Conservation (phyloP, 2,113 vertebrate species). For the Gobiocypris rarus region DNA sequence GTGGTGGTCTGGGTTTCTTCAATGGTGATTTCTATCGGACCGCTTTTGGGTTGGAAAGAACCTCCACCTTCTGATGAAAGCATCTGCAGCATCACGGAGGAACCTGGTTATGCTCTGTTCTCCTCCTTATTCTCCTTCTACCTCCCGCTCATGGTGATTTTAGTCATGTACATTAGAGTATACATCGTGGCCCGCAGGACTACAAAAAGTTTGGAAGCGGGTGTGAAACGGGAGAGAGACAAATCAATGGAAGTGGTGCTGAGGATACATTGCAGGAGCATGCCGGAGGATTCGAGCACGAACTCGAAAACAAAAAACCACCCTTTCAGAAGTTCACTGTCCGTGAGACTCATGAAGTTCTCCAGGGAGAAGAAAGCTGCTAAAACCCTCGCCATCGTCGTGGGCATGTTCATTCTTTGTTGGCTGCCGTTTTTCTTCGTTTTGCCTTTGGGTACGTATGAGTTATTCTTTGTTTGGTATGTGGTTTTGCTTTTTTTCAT, state of each 20-base stretch:
- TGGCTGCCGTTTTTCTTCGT: conserved; percentile 99
- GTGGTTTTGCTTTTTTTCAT: no score
- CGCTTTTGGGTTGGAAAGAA: conserved; percentile 97
- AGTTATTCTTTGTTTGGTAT: not conserved
- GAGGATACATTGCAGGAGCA: conserved; percentile 90
- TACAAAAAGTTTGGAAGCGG: conserved; percentile 91
- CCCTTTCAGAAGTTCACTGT: conserved; percentile 91
- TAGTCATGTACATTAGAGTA: conserved; percentile 96
- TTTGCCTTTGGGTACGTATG: conserved; percentile 89
- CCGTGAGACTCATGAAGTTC: conserved; percentile 94
- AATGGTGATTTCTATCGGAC: conserved; percentile 93
- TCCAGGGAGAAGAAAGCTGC: conserved; percentile 97
- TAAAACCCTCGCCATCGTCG: conserved; percentile 96
- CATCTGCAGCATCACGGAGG: conserved; percentile 93
- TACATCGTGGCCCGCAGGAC: conserved; percentile 95
- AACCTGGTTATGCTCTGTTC: conserved; percentile 95
- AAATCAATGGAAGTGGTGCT: conserved; percentile 95
- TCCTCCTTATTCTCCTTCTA: conserved; percentile 98
- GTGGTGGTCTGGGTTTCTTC: conserved; percentile 90
- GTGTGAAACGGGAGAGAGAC: conserved; percentile 90
- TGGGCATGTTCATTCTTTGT: conserved; percentile 96
- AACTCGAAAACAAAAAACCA: conserved; percentile 82
- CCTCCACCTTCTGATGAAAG: conserved; percentile 87
- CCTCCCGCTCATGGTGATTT: conserved; percentile 91
- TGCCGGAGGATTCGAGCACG: conserved; percentile 77